A percentile compares a stretch with the other conserved stretches of the same genome.
Conservation (phyloP, 1,140 invertebrate genomes). For the Euura saliciscinereae region DNA sequence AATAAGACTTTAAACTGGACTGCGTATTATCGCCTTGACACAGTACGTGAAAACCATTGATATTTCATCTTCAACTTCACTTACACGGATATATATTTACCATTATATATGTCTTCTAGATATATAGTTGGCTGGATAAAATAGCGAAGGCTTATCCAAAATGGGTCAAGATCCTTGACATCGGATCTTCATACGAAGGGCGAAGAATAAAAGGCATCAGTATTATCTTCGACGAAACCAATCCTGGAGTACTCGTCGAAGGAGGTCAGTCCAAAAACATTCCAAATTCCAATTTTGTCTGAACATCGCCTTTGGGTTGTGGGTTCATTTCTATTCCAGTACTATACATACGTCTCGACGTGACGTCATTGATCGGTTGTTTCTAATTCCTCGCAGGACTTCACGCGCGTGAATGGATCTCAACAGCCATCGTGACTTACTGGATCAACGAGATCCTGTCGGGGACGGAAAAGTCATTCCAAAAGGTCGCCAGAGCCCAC, state of each 20-base stretch:
- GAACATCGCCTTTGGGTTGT: too few species aligned
- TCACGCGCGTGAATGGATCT: conserved; percentile 82
- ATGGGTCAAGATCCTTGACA: conserved; percentile 58
- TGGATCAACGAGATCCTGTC: conserved; percentile 69
- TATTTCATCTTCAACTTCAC: too few species aligned
- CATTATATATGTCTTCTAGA: neutral
- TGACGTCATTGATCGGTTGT: conserved; percentile 22
- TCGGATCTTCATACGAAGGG: conserved; percentile 65
- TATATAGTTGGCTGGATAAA: conserved; percentile 45
- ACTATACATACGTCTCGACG: too few species aligned
- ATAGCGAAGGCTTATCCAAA: conserved; percentile 56
- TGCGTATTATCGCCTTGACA: conserved; percentile 20
- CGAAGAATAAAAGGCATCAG: conserved; percentile 68
- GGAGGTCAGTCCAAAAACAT: conserved; percentile 39
- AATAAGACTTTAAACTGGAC: conserved; percentile 15
- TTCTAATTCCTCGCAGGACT: conserved; percentile 54
- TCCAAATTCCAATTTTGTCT: too few species aligned
- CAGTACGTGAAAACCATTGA: conserved; percentile 12
- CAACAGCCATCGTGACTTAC: conserved; percentile 72
- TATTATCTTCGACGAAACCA: conserved; percentile 56
- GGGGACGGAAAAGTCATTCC: conserved; percentile 55
- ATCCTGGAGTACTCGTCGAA: conserved; percentile 65
- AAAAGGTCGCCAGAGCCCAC: conserved; percentile 61
- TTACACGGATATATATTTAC: too few species aligned
- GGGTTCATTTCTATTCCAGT: too few species aligned